phyloP scores from a whole-genome alignment of 2,797 vertebrate species.

The Menidia menidia region DNA sequence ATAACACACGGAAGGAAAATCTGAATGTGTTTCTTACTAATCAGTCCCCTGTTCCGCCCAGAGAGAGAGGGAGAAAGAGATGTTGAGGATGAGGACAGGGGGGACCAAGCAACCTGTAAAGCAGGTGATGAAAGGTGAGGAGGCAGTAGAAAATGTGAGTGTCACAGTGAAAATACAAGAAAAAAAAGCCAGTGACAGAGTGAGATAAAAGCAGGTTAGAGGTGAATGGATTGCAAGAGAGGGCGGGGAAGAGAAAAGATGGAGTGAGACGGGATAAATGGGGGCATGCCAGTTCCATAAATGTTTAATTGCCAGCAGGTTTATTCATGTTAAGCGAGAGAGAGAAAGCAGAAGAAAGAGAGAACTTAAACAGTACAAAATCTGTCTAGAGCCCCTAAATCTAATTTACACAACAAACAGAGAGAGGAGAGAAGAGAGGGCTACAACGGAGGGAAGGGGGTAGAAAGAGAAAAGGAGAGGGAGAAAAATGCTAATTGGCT shows the following conservation, averaged over 20 bases:
- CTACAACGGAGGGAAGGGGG: slow-evolving; percentile 57
- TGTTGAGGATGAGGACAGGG: slow-evolving; percentile 41
- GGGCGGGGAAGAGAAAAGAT: slow-evolving; percentile 35
- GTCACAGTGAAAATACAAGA: slow-evolving; percentile 48
- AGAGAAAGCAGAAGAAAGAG: slow-evolving; percentile 61
- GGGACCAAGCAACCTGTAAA: slow-evolving; percentile 53
- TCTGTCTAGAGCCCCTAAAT: slow-evolving; percentile 81
- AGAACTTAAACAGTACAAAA: slow-evolving; percentile 77
- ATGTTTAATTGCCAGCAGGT: slow-evolving; percentile 83
- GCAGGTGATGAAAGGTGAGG: slow-evolving; percentile 75
- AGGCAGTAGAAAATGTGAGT: slow-evolving; percentile 61
- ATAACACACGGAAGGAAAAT: slow-evolving; percentile 87
- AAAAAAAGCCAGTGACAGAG: slow-evolving; percentile 62
- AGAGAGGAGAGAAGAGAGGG: slow-evolving; percentile 73
- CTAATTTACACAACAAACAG: slow-evolving; percentile 86
- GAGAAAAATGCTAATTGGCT: slow-evolving; percentile 82
- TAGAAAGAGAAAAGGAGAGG: slow-evolving; percentile 52
- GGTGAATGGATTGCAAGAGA: slow-evolving; percentile 61
- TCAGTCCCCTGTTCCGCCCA: slow-evolving; percentile 82
- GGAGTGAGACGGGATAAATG: slow-evolving; percentile 74
- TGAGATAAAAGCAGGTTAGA: slow-evolving; percentile 69
- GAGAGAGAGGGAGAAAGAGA: slow-evolving; percentile 47
- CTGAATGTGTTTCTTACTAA: slow-evolving; percentile 86
- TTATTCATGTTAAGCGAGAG: slow-evolving; percentile 77
- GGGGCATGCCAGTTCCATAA: slow-evolving; percentile 74